A percentile compares a stretch with the other conserved stretches of the same genome.
Evolutionary conservation across 1,140 invertebrate species (phyloP).

Genomic region (Bombyx mandarina): DNA sequence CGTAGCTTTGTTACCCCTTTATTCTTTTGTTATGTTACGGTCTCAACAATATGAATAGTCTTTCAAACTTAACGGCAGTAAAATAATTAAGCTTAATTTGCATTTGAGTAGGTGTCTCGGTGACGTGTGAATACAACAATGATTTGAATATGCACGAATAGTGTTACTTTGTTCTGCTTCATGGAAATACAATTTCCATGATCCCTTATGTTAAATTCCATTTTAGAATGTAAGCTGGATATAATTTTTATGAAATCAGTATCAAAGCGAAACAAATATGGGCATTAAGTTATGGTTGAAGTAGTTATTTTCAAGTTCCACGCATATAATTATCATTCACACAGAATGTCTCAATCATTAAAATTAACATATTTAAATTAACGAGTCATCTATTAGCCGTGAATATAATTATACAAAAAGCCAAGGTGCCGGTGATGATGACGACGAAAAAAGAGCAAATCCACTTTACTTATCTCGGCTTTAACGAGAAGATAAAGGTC

Average conservation of each 20-base stretch:
- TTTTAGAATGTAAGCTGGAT: too few relatives aligned
- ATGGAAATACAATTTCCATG: too few relatives aligned
- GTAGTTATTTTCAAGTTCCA: not conserved
- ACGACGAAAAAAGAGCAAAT: conserved; percentile 19
- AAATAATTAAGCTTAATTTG: conserved; percentile 1
- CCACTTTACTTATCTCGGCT: conserved; percentile 32
- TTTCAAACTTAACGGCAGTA: not conserved
- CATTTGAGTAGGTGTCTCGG: not conserved
- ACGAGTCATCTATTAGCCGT: conserved; percentile 7
- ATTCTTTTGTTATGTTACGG: conserved; percentile 36
- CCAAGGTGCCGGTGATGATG: conserved; percentile 2
- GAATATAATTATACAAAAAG: conserved; percentile 6
- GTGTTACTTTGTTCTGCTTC: too few relatives aligned
- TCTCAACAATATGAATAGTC: conserved; percentile 1
- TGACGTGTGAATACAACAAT: not conserved
- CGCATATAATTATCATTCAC: not conserved
- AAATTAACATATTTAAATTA: conserved; percentile 9
- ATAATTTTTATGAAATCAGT: too few relatives aligned
- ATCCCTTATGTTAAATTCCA: too few relatives aligned
- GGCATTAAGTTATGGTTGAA: not conserved
- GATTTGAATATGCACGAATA: not conserved
- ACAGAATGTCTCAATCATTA: not conserved
- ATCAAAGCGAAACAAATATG: too few relatives aligned
- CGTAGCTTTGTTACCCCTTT: conserved; percentile 42
- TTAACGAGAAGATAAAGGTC: conserved; percentile 39